phyloP scores from a whole-genome alignment of 2,888 invertebrate genomes.

The Callyntrura guangdongensis region DNA sequence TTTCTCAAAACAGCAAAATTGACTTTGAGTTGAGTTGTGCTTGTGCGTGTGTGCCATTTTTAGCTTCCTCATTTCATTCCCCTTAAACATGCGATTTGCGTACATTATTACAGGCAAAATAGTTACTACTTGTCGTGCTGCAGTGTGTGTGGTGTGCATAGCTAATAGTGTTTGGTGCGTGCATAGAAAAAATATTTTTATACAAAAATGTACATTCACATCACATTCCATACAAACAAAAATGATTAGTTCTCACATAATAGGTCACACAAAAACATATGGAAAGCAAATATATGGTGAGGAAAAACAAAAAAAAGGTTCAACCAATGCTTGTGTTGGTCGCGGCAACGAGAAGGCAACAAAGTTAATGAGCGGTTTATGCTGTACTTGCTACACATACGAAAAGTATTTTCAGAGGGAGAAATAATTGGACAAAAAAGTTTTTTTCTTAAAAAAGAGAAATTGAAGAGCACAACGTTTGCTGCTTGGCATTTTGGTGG shows the following conservation, averaged over 20 bases:
- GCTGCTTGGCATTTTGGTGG: background rate
- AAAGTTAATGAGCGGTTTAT: slow-evolving; percentile 28
- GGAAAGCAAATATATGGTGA: too few species aligned
- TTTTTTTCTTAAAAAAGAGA: background rate
- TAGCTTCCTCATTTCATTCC: background rate
- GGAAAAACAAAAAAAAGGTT: background rate
- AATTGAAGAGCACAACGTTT: slow-evolving; percentile 23
- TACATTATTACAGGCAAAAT: background rate
- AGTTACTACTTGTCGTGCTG: too few species aligned
- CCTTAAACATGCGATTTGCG: background rate
- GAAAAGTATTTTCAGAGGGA: background rate
- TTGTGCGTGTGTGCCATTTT: slow-evolving; percentile 19
- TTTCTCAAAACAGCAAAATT: too few species aligned
- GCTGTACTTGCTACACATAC: background rate
- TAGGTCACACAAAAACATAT: slow-evolving; percentile 18
- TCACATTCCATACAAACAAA: slow-evolving; percentile 45
- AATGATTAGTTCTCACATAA: slow-evolving; percentile 36
- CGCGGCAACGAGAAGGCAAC: background rate
- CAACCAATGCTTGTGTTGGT: background rate
- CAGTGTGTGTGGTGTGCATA: background rate
- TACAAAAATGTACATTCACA: slow-evolving; percentile 52
- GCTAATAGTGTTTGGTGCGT: slow-evolving; percentile 28
- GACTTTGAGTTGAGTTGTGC: slow-evolving; percentile 30
- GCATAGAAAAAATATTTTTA: slow-evolving; percentile 9
- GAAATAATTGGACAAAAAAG: background rate